Evolutionary conservation across 2,888 invertebrate species (phyloP).

Genomic region (Cephus sareptanus): DNA sequence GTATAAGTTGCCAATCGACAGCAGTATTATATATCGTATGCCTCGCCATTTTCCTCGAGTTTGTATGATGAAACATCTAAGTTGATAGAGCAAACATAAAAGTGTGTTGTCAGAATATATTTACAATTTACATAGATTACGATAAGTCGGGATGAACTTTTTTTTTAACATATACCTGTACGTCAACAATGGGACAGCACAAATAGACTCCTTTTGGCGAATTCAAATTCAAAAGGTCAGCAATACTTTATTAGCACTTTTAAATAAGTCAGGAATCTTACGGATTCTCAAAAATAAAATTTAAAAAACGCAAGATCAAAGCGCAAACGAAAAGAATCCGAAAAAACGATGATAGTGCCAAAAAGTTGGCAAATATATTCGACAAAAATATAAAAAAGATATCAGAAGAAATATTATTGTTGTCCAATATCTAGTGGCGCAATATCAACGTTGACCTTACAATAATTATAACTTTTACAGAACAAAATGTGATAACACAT

Average conservation of each 20-base stretch:
- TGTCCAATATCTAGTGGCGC: not conserved
- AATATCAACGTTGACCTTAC: not conserved
- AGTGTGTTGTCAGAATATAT: not conserved
- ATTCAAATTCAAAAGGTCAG: not conserved
- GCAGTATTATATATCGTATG: slow-evolving; percentile 1
- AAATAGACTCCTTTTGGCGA: not conserved
- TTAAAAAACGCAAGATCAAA: not conserved
- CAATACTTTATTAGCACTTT: not conserved
- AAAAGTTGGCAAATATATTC: not conserved
- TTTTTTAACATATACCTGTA: not conserved
- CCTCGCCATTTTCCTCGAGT: not conserved
- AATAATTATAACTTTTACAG: not conserved
- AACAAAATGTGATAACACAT: not conserved
- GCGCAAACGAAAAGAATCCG: not conserved
- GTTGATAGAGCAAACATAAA: not conserved
- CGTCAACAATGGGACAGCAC: not conserved
- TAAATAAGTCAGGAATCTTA: not conserved
- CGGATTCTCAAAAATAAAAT: not conserved
- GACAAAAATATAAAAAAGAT: not conserved
- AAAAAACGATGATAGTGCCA: not conserved
- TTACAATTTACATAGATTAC: not conserved
- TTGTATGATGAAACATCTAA: not conserved
- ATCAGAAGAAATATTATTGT: not conserved
- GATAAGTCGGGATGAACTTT: not conserved
- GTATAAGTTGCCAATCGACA: not conserved